Base-by-base conservation (phyloP, 2,888 invertebrate species). In the Chorisops tibialis region DNA sequence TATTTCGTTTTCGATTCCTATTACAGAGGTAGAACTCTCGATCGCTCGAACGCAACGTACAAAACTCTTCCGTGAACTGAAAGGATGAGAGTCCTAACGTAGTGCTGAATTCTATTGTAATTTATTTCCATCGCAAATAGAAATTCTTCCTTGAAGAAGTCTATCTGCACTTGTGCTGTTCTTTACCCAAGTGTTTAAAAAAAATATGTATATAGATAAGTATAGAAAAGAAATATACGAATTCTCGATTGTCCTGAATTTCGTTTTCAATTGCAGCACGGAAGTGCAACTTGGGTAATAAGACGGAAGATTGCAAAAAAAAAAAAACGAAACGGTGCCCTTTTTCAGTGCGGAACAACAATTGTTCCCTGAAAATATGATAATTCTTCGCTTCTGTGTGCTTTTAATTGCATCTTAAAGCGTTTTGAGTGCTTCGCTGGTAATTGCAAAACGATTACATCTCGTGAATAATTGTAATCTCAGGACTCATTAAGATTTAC, bases 111-210 rank as follows among this genome's bases (percentile, higher is more conserved):
- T 16, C 50, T 12, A 16, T 50, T 50, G 50, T 50, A 50, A 50
- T 37, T 50, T 35, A 50, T 50, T 50, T 50, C 35, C 37, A 37
- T 50, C 18, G 50, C 37, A 37, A 50, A 50, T 50, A 49, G 49
- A 49, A 14, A 11, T n/a, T 49, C 6, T 9, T 14, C 24, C 24
- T 21, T 12, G 24, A 24, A 12, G 18, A 30, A n/a, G 12, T 49
- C n/a, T 49, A 22, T 49, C 24, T 49, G 24, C 24, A 49, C 49
- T 49, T 49, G 22, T 49, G 24, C 5, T 47, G 47, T 47, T 47
- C 19, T 16, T 12, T 7, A n/a, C 16, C 7, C 9, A 12, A 19
- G 19, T 18, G 47, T 6, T 19, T 47, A 12, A 30, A 30, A 30
- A 30, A 30, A 7, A 30, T 5, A 30, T 7, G 9, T 30, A 30